Base-by-base conservation (phyloP, 2,113 vertebrate genomes). In the Halichoerus grypus region DNA sequence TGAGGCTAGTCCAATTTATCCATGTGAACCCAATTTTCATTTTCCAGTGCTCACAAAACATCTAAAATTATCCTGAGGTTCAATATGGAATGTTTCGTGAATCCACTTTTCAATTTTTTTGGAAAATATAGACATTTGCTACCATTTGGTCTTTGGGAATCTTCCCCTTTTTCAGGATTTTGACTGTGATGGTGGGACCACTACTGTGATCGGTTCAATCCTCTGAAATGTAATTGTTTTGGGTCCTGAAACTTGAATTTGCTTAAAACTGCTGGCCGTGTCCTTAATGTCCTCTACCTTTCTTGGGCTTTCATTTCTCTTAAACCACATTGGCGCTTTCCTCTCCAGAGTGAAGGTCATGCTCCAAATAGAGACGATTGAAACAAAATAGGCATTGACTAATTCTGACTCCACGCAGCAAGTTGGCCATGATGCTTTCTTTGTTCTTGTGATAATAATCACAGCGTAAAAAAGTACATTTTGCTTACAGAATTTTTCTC, bases 301-400 rank as follows among this genome's bases (percentile, higher is more conserved):
- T 84, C 55, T 10, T 59, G 36, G 53, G n/a, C 85, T 83, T 92
- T 88, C 57, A 51, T 83, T 95, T 33, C 79, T 97, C 36, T 91
- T 88, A 71, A 81, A 82, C 24, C 5, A 5, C 42, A 31, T 42
- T 69, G 36, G 28, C 1, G 8, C 14, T 76, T 85, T 91, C 12
- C 28, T 96, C 10, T 91, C 53, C 5, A n/a, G 59, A 91, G 67
- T 77, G 49, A 94, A 93, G n/a, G 53, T 84, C 57, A 42, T 72
- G 59, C 39, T 91, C 55, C 22, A 19, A 0, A 59, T 28, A 69
- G n/a, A 83, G 39, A 96, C 39, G 39, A 55, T 3, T 6, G n/a
- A 71, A 87, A 46, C 14, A 42, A 93, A 53, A 72, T 3, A 28
- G 61, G 36, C 12, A 11, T n/a, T 57, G 46, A 74, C 14, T 49